These are phyloP conservation scores for Pantherophis vulpinus DNA, from an alignment of 2,797 vertebrate species.

Conservation along the genomic window DNA sequence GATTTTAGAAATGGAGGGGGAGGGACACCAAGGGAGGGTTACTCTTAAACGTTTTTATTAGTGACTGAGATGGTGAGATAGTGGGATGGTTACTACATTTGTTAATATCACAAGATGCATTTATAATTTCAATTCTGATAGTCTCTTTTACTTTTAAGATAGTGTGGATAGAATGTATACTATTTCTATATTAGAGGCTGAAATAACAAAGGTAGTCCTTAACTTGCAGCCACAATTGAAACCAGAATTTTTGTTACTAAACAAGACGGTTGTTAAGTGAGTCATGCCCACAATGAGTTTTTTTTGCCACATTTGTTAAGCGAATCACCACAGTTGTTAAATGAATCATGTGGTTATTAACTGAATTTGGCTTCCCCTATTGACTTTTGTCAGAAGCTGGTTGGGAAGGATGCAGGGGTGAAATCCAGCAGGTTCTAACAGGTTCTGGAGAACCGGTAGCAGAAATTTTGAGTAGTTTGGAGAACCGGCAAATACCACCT, in stretches of 20 bases:
- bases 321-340: no score
- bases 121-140: neutral
- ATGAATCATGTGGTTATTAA: no score
- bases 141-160: neutral
- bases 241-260: neutral
- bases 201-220: neutral
- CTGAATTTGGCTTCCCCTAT: no score
- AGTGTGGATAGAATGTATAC: neutral
- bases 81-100: neutral
- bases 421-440: no score
- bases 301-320: no score
- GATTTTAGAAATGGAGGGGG: neutral
- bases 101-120: neutral
- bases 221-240: neutral
- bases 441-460: no score
- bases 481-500: no score
- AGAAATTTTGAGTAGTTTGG: no score
- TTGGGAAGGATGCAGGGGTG: no score
- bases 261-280: neutral
- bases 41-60: neutral
- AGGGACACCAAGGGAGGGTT: neutral
- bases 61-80: neutral
- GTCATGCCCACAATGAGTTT: neutral
- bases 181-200: neutral
- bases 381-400: no score